Evolutionary conservation across 1,140 invertebrate species (phyloP), one percentile per base, ranked within the genome.

Genomic region (Anthonomus grandis): DNA sequence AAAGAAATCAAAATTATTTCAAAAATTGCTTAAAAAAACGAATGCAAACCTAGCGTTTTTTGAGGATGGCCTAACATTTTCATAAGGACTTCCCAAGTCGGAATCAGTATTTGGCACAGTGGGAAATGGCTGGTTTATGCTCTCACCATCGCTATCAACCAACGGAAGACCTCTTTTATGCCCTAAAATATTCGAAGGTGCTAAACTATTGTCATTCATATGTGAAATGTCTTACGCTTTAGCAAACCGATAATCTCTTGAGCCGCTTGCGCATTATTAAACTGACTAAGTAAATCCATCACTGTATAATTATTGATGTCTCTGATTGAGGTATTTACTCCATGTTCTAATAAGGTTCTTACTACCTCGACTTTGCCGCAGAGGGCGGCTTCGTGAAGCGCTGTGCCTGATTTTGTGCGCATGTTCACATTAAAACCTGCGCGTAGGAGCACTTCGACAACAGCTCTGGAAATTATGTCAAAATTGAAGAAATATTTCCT

Each of bases 281-380:
- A 90, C 69, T 93, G 88, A 45, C 85, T 84, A 1, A 97, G 78
- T 24, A 95, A 80, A 69, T 95, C 91, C 41, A 92, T 80, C 2
- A 94, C 93, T 8, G 93, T 96, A 71, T 88, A 86, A 55, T 87
- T 85, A 51, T 85, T 80, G 12, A 81, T 81, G 70, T 97, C 90
- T 9, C 85, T 78, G 36, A 90, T 85, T 51, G 83, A 81, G 10
- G 93, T 76, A 74, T 95, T 89, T 18, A 92, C 89, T 4, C 92
- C 92, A 48, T 84, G 79, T 36, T 91, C 84, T 4, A 98, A 72
- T 12, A 97, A 76, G 0, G 90, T 81, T 46, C 86, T 79, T 3
- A 94, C 93, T 21, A 96, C 92, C 59, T 93, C 90, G 60, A 90
- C 83, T 77, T 97, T 97, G 44, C 94, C 94, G 75, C 89, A 96